phyloP scores from a whole-genome alignment of 1,140 invertebrate species.

The Drosophila pseudoobscura region DNA sequence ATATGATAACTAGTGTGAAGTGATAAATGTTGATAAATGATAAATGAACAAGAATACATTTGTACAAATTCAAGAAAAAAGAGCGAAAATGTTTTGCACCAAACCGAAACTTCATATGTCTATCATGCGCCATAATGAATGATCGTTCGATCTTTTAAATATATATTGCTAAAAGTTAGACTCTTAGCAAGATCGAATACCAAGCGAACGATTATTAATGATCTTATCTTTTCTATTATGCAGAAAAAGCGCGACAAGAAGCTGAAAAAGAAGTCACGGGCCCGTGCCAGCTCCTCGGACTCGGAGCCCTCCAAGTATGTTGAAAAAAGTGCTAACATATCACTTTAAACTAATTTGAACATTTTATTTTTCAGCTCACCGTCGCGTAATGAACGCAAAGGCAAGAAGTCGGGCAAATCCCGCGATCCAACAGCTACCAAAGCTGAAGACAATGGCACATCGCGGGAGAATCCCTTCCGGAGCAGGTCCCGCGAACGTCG shows the following conservation, averaged over 20 bases:
- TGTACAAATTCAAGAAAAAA: conserved; percentile 34
- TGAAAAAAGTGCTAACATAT: not conserved
- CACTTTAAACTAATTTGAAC: not conserved
- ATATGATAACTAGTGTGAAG: conserved; percentile 33
- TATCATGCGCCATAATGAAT: conserved; percentile 60
- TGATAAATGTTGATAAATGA: conserved; percentile 19
- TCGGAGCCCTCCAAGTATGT: conserved; percentile 73
- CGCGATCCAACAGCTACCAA: conserved; percentile 23
- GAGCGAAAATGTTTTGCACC: conserved; percentile 30
- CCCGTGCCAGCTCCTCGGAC: conserved; percentile 65
- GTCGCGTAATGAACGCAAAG: conserved; percentile 33
- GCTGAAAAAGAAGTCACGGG: conserved; percentile 71
- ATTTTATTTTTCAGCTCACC: conserved; percentile 37
- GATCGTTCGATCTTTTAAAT: conserved; percentile 32
- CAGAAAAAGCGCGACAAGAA: conserved; percentile 82
- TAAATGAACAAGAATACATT: conserved; percentile 7
- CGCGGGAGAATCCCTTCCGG: conserved; percentile 56
- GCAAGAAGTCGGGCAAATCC: conserved; percentile 48
- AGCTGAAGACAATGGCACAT: conserved; percentile 20
- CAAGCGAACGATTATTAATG: conserved; percentile 24
- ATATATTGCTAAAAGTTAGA: conserved; percentile 68
- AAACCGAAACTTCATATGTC: conserved; percentile 45
- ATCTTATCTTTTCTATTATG: conserved; percentile 58
- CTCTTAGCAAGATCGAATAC: conserved; percentile 46
- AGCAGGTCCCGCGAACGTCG: conserved; percentile 68